Percentiles rank a stretch among this genome's conserved stretches.
Evolutionary conservation across 2,888 invertebrate genomes (phyloP).

Genomic region (Parnassius mnemosyne): DNA sequence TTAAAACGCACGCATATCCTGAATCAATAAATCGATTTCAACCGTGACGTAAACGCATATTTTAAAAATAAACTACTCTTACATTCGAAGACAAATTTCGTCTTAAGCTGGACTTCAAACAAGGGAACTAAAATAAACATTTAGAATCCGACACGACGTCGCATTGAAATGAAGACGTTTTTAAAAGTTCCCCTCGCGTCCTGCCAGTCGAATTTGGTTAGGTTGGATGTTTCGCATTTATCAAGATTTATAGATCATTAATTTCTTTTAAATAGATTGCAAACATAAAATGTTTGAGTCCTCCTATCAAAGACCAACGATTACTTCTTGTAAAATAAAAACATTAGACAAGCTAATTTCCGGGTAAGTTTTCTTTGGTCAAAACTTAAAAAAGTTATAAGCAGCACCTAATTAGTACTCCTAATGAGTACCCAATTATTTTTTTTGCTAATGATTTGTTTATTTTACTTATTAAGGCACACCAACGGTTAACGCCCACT

Average conservation of each 20-base stretch:
- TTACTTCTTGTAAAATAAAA: slow-evolving; percentile 16
- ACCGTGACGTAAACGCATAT: slow-evolving; percentile 14
- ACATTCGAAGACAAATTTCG: slow-evolving; percentile 40
- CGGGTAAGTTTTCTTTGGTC: no score
- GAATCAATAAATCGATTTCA: not conserved
- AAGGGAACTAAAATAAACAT: slow-evolving; percentile 51
- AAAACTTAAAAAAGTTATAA: no score
- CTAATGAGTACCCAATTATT: no score
- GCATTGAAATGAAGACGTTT: slow-evolving; percentile 61
- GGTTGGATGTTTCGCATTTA: slow-evolving; percentile 64
- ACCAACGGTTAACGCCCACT: no score
- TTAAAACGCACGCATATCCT: not conserved
- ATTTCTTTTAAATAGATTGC: slow-evolving; percentile 41
- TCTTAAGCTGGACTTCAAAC: slow-evolving; percentile 28
- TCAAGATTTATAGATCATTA: slow-evolving; percentile 56
- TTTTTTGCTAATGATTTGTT: no score
- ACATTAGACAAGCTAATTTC: not conserved
- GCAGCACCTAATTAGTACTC: no score
- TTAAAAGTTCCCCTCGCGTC: slow-evolving; percentile 53
- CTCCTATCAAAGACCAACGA: slow-evolving; percentile 19
- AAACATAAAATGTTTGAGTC: slow-evolving; percentile 27
- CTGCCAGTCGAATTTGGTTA: slow-evolving; percentile 39
- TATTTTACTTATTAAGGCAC: no score
- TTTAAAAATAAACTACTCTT: slow-evolving; percentile 19
- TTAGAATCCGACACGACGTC: slow-evolving; percentile 45